Evolutionary conservation across 2,113 vertebrate genomes (phyloP).

Genomic region (Galeopterus variegatus): DNA sequence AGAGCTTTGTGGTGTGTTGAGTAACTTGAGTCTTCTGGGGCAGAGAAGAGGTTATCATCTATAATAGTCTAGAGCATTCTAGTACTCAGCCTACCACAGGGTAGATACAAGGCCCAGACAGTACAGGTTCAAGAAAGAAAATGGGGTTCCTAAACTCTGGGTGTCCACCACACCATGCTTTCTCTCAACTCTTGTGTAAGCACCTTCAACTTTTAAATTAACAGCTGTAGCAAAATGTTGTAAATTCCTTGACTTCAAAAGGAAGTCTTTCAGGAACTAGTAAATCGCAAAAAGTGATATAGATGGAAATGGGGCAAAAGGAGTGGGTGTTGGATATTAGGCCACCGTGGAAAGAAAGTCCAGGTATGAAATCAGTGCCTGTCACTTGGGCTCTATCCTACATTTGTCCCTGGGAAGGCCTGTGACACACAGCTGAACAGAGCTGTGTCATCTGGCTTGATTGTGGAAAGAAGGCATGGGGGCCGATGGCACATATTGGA

Average conservation of each 20-base stretch:
- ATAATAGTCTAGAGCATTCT: not conserved
- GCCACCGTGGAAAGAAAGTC: not conserved
- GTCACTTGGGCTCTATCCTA: not conserved
- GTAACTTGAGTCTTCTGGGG: not conserved
- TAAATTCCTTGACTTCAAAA: not conserved
- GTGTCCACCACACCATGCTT: not conserved
- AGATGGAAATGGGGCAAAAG: not conserved
- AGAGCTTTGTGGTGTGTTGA: not conserved
- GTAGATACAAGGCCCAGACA: not conserved
- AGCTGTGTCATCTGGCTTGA: not conserved
- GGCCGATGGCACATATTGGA: not conserved
- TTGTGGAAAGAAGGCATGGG: not conserved
- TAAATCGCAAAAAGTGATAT: not conserved
- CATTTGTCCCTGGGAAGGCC: not conserved
- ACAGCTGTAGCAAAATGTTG: not conserved
- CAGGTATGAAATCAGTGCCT: not conserved
- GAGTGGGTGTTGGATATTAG: fast-evolving
- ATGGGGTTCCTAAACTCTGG: not conserved
- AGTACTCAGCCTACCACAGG: fast-evolving
- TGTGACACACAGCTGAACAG: not conserved
- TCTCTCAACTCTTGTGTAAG: not conserved
- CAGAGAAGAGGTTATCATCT: not conserved
- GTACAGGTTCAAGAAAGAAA: not conserved
- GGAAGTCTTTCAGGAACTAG: not conserved
- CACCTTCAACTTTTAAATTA: not conserved